Conservation (phyloP, 2,888 invertebrate species). For the Xestia ashworthii region DNA sequence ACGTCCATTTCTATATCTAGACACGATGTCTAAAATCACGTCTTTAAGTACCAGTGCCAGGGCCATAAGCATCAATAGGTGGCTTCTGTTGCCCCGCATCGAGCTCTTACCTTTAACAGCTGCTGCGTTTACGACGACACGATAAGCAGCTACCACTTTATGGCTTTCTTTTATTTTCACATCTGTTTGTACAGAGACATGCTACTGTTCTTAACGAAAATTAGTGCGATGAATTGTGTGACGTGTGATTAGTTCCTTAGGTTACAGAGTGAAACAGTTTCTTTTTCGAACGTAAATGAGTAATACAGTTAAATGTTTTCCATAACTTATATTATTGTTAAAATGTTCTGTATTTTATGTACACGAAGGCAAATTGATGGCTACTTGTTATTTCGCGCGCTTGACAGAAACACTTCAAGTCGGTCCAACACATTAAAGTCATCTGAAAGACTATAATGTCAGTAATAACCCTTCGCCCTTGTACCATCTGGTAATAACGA, state of each 20-base stretch:
- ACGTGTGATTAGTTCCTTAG: not conserved
- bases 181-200: constrained; percentile 12
- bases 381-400: not conserved
- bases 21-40: not conserved
- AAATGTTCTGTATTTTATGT: not conserved
- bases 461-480: constrained; percentile 55
- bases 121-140: constrained; percentile 35
- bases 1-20: not conserved
- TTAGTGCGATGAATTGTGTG: too few species aligned
- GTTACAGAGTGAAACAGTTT: not conserved
- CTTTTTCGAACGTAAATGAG: not conserved
- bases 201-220: not conserved
- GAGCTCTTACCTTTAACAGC: constrained; percentile 47
- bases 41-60: constrained; percentile 8
- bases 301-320: not conserved
- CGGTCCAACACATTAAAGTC: constrained; percentile 35
- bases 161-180: constrained; percentile 41
- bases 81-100: constrained; percentile 18
- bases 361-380: not conserved
- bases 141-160: constrained; percentile 45
- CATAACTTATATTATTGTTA: not conserved
- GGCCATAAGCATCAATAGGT: constrained; percentile 7
- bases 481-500: constrained; percentile 66
- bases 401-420: constrained; percentile 29
- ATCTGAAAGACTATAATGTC: constrained; percentile 37